These are phyloP conservation scores for Enteromius anoplus DNA, from an alignment of 2,797 vertebrate species.

Conservation along the genomic window DNA sequence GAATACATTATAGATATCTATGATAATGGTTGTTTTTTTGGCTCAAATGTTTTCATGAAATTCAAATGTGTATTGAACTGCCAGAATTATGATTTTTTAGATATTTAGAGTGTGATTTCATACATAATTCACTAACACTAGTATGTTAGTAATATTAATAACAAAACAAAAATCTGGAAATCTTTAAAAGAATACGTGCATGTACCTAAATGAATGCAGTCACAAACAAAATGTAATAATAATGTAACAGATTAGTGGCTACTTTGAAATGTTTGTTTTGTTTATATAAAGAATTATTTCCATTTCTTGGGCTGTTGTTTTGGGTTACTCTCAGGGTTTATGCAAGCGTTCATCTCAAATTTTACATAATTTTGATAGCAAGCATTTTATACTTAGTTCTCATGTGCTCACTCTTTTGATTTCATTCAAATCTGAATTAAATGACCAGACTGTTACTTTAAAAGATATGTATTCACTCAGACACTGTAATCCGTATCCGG, in stretches of 20 bases:
- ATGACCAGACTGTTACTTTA: background rate
- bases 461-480: background rate
- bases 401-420: background rate
- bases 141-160: background rate
- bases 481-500: background rate
- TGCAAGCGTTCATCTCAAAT: background rate
- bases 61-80: background rate
- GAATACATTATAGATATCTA: background rate
- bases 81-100: background rate
- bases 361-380: background rate
- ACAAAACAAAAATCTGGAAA: background rate
- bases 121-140: background rate
- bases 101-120: background rate
- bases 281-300: background rate
- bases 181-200: background rate
- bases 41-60: background rate
- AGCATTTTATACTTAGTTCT: background rate
- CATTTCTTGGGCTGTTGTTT: background rate
- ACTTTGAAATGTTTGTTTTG: background rate
- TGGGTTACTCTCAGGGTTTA: background rate
- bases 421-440: background rate
- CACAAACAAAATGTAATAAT: background rate
- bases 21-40: background rate
- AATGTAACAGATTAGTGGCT: background rate
- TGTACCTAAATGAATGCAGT: background rate